A percentile compares a stretch with the other conserved stretches of the same genome.
Conservation (phyloP, 2,113 vertebrate species). For the Struthidea cinerea region DNA sequence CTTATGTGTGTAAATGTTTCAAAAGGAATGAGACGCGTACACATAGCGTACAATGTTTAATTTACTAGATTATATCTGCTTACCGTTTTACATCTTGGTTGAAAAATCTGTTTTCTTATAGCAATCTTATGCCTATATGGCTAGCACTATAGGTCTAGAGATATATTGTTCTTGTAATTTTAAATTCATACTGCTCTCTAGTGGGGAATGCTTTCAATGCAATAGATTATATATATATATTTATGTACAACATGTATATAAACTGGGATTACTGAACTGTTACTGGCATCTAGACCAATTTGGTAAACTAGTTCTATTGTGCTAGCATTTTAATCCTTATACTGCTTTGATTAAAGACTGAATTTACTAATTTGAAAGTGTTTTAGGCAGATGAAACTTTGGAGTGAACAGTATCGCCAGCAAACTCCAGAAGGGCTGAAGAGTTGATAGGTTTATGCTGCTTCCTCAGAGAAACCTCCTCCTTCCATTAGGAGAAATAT, state of each 20-base stretch:
- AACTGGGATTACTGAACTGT: neutral
- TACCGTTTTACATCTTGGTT: neutral
- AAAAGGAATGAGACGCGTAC: neutral
- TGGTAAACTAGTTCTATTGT: neutral
- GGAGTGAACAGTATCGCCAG: neutral
- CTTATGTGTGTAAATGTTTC: neutral
- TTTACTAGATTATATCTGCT: neutral
- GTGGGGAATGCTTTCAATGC: constrained; percentile 68
- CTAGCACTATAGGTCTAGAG: neutral
- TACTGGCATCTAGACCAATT: neutral
- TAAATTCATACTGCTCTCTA: constrained; percentile 78
- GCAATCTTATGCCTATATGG: neutral
- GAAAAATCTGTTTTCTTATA: neutral
- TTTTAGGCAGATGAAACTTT: neutral
- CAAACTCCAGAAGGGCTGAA: neutral
- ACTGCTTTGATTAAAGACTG: neutral
- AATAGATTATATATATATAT: neutral
- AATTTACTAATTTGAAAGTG: neutral
- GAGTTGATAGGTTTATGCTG: neutral
- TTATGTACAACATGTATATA: neutral
- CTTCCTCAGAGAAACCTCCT: neutral
- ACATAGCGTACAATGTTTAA: neutral
- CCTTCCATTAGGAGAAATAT: neutral
- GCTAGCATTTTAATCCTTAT: neutral
- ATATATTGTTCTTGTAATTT: constrained; percentile 39